phyloP scores from a whole-genome alignment of 2,797 vertebrate species.

The Dicrostonyx torquatus region DNA sequence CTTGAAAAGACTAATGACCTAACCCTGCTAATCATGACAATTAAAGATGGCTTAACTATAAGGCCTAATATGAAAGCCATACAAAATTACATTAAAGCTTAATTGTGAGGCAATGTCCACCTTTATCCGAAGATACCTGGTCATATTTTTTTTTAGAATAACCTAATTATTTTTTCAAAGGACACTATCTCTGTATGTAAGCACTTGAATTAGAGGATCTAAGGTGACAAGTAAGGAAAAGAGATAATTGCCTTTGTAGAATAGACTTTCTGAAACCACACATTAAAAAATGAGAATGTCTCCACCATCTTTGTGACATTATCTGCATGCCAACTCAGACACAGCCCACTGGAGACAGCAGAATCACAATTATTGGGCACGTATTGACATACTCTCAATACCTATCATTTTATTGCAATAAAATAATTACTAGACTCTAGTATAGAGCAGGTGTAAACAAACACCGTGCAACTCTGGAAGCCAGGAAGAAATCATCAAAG shows the following conservation, averaged over 20 bases:
- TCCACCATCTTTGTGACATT: background rate
- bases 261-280: background rate
- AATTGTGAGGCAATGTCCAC: background rate
- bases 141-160: conserved; percentile 37
- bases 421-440: background rate
- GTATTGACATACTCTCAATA: background rate
- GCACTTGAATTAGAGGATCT: background rate
- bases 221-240: background rate
- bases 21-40: conserved; percentile 31
- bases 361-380: background rate
- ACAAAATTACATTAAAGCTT: conserved; percentile 36
- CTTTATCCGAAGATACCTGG: background rate
- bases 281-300: background rate
- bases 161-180: background rate
- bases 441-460: background rate
- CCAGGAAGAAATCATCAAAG: background rate
- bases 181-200: background rate
- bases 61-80: conserved; percentile 24
- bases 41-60: conserved; percentile 37
- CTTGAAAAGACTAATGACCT: conserved; percentile 27
- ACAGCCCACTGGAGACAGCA: background rate
- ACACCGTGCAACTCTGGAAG: background rate
- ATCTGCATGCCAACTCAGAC: background rate
- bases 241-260: background rate
- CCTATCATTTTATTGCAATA: background rate